These are phyloP conservation scores for Aspidoscelis tigris DNA, from an alignment of 2,113 vertebrate genomes.

Conservation along the genomic window DNA sequence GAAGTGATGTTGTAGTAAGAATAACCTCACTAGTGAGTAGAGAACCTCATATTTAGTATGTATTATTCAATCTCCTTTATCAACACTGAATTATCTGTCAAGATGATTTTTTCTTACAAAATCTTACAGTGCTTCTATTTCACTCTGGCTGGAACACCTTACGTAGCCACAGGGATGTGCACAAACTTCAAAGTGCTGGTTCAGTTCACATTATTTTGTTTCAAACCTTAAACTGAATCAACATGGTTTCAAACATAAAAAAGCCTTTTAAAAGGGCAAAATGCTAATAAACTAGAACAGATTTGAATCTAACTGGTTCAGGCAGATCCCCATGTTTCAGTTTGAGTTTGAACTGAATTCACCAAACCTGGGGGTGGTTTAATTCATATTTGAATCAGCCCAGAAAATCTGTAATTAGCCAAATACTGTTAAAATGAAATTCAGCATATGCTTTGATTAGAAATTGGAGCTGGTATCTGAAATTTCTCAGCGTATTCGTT, in stretches of 20 bases:
- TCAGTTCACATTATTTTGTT: too few species aligned
- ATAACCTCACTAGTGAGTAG: slow-evolving; percentile 18
- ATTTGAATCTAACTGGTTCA: too few species aligned
- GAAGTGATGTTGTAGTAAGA: slow-evolving; percentile 16
- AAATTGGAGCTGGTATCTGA: not conserved
- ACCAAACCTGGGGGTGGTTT: too few species aligned
- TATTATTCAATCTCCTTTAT: slow-evolving; percentile 49
- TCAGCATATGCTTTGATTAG: not conserved
- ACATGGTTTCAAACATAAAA: too few species aligned
- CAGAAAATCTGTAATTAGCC: too few species aligned
- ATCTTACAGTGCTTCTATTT: slow-evolving; percentile 2
- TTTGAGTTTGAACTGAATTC: too few species aligned
- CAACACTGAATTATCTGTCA: slow-evolving; percentile 29
- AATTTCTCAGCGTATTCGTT: not conserved
- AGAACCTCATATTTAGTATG: slow-evolving; percentile 28
- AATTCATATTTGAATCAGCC: too few species aligned
- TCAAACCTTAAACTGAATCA: too few species aligned
- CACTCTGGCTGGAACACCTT: not conserved
- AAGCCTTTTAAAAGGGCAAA: too few species aligned
- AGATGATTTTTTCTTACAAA: not conserved
- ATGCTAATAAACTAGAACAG: too few species aligned
- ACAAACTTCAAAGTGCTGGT: too few species aligned
- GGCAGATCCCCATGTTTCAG: too few species aligned
- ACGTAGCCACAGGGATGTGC: not conserved
- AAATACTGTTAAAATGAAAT: not conserved